Base-by-base conservation (phyloP, 2,888 invertebrate species). In the Euspilapteryx auroguttella region DNA sequence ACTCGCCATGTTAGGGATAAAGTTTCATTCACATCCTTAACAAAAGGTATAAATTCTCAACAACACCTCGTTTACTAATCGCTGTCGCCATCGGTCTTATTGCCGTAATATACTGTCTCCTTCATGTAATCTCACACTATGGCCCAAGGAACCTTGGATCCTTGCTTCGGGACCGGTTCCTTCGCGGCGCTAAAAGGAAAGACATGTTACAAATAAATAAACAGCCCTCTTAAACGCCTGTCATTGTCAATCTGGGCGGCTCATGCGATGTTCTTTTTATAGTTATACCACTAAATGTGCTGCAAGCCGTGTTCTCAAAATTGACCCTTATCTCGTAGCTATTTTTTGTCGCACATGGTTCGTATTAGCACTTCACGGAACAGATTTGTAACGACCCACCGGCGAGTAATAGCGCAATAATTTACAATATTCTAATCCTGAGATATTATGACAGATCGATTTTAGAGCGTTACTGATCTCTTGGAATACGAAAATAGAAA, bases 121-220 rank as follows among this genome's bases (percentile, higher is more conserved):
- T n/a, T n/a, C n/a, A n/a, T 28, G 28, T 28, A 28, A 22, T 44
- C 51, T 47, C 48, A 55, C 54, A 47, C 42, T 43, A 40, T 41
- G 40, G 44, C 22, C 34, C 37, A 40, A 57, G 53, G 57, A 55
- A 58, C 59, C 61, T 64, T 69, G 68, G 49, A 55, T 59, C 47
- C 55, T 66, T 58, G 63, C 68, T 63, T 63, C 56, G 61, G 65
- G 15, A 24, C 47, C 59, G 49, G 47, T 37, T 40, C 30, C 32
- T 45, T 44, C 46, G 45, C 52, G 49, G 55, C 59, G 64, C 66
- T 75, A 73, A 75, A 66, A 75, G 73, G 71, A 55, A 73, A 71
- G 63, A 55, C 73, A 57, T 73, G 73, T 75, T 56, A 17, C 50
- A 64, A 62, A 73, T 73, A 73, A 75, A 75, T 69, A 71, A 61